Evolutionary conservation across 2,113 vertebrate species (phyloP).

Genomic region (Acanthisitta chloris): DNA sequence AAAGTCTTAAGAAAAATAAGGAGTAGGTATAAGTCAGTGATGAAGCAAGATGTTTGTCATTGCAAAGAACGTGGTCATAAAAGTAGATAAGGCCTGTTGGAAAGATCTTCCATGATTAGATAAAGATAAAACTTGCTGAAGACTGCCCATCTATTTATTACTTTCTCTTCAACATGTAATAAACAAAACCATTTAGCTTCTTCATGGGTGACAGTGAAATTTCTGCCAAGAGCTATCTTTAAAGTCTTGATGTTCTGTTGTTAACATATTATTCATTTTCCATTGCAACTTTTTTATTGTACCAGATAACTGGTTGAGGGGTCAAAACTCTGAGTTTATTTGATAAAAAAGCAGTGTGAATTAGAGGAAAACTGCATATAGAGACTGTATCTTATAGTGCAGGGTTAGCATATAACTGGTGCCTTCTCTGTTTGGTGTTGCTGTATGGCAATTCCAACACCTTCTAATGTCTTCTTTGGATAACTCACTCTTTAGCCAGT

Average conservation of each 20-base stretch:
- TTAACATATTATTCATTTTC: not conserved
- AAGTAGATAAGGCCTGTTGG: not conserved
- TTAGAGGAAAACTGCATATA: not conserved
- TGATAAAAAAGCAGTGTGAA: not conserved
- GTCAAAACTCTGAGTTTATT: not conserved
- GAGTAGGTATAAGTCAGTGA: not conserved
- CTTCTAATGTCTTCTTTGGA: not conserved
- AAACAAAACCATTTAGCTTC: not conserved
- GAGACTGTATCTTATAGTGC: not conserved
- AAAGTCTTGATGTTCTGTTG: not conserved
- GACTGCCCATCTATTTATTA: not conserved
- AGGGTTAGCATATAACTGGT: rapidly evolving
- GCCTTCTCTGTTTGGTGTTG: not conserved
- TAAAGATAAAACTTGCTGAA: not conserved
- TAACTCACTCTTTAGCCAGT: not conserved
- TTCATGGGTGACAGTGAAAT: not conserved
- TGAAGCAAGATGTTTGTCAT: not conserved
- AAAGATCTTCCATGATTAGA: not conserved
- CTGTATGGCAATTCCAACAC: not conserved
- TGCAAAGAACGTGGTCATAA: not conserved
- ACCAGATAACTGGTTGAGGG: not conserved
- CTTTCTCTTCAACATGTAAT: not conserved
- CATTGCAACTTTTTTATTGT: not conserved
- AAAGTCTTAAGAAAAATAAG: not conserved
- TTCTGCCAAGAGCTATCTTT: not conserved